phyloP scores from a whole-genome alignment of 2,797 vertebrate species.

The Mormyrops boulengeri region DNA sequence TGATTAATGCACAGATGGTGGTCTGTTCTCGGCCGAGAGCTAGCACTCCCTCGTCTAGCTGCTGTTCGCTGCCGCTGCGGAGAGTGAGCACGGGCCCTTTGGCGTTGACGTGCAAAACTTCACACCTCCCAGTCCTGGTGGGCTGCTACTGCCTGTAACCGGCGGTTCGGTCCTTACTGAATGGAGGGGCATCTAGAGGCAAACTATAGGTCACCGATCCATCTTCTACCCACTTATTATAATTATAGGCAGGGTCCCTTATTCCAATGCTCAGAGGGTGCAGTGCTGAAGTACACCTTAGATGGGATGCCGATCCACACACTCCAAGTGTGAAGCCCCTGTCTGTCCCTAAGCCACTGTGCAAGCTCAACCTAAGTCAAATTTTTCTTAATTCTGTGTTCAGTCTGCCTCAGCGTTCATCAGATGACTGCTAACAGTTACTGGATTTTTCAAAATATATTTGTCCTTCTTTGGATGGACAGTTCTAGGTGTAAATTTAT shows the following conservation, averaged over 20 bases:
- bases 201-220: neutral
- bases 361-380: neutral
- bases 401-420: neutral
- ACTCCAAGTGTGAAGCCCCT: neutral
- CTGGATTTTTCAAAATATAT: slow-evolving; percentile 5
- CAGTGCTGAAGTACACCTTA: neutral
- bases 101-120: neutral
- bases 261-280: neutral
- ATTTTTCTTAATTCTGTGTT: neutral
- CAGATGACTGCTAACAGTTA: neutral
- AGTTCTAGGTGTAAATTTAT: neutral
- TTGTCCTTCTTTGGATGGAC: neutral
- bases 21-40: neutral
- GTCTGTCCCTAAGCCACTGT: neutral
- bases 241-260: neutral
- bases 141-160: neutral
- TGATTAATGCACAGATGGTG: slow-evolving; percentile 23
- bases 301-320: neutral
- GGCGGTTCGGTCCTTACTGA: neutral
- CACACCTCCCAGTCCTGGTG: neutral
- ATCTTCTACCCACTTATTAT: neutral
- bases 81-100: neutral
- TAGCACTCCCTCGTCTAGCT: neutral
- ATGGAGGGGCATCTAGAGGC: neutral
- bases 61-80: neutral